phyloP scores from a whole-genome alignment of 53 echinoderm and acorn worm species.

The Crossaster papposus region DNA sequence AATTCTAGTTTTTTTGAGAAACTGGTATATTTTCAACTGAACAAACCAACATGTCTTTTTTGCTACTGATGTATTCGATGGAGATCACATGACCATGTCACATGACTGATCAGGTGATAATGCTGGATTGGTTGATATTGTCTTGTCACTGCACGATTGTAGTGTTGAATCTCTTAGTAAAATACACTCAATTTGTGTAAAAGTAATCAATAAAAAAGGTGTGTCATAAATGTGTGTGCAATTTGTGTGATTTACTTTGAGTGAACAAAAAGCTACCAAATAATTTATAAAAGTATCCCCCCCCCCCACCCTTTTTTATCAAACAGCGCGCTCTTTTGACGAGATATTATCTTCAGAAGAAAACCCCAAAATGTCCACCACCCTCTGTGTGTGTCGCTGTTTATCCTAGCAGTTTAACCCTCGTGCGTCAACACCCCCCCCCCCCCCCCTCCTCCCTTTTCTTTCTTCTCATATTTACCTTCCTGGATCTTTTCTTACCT shows the following conservation, averaged over 20 bases:
- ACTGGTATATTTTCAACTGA: constrained; percentile 58
- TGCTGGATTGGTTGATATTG: constrained; percentile 41
- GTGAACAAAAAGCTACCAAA: background rate
- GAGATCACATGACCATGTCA: constrained; percentile 50
- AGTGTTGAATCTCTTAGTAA: constrained; percentile 31
- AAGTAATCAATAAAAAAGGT: constrained; percentile 21
- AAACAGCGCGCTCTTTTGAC: too few species aligned
- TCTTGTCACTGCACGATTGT: constrained; percentile 58
- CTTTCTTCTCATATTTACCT: background rate
- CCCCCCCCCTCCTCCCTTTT: background rate
- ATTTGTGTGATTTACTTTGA: constrained; percentile 4
- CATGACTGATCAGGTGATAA: constrained; percentile 41
- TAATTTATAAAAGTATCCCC: background rate
- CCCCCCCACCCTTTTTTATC: too few species aligned
- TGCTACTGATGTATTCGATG: constrained; percentile 61
- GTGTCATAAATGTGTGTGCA: constrained; percentile 25
- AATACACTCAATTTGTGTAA: constrained; percentile 31
- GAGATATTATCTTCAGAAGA: background rate
- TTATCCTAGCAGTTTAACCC: too few species aligned
- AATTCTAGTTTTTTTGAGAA: constrained; percentile 44
- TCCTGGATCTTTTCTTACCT: background rate
- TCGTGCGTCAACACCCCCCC: background rate
- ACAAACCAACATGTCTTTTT: constrained; percentile 22
- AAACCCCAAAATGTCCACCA: too few species aligned
- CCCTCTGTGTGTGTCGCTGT: background rate